Conservation (phyloP, 1,140 invertebrate genomes). For the Physella acuta region DNA sequence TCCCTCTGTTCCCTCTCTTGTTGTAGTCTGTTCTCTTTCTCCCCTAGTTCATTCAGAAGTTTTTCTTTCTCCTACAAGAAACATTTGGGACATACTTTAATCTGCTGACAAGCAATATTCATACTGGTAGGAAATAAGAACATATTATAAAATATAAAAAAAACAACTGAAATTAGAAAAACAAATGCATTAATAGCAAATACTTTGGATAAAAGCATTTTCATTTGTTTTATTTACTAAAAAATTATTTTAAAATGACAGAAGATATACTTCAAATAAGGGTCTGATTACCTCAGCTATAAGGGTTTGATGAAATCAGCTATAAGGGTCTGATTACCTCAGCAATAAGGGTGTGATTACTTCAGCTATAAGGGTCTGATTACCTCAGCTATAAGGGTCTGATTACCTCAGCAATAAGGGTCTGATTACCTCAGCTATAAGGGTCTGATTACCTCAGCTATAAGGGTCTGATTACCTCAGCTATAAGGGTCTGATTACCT, state of each 20-base stretch:
- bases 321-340: not conserved
- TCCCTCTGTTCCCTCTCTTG: constrained; percentile 65
- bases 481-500: not conserved
- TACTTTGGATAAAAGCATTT: too few relatives aligned
- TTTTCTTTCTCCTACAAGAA: constrained; percentile 67
- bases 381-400: too few relatives aligned
- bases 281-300: not conserved
- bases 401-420: constrained; percentile 7
- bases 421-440: constrained; percentile 4
- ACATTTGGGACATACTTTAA: too few relatives aligned
- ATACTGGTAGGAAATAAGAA: too few relatives aligned
- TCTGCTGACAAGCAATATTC: too few relatives aligned
- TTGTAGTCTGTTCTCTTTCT: constrained; percentile 65
- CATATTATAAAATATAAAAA: too few relatives aligned
- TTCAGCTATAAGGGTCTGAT: too few relatives aligned
- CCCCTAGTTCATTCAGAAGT: constrained; percentile 66
- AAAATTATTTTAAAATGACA: too few relatives aligned
- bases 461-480: not conserved
- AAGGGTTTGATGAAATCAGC: not conserved
- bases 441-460: constrained; percentile 1
- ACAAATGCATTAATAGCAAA: too few relatives aligned
- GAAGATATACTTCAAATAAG: too few relatives aligned
- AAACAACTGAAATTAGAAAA: too few relatives aligned
- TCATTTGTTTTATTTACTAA: too few relatives aligned
- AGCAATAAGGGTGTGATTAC: not conserved